Conservation (phyloP, 2,113 vertebrate genomes). For the Hypanus sabinus region DNA sequence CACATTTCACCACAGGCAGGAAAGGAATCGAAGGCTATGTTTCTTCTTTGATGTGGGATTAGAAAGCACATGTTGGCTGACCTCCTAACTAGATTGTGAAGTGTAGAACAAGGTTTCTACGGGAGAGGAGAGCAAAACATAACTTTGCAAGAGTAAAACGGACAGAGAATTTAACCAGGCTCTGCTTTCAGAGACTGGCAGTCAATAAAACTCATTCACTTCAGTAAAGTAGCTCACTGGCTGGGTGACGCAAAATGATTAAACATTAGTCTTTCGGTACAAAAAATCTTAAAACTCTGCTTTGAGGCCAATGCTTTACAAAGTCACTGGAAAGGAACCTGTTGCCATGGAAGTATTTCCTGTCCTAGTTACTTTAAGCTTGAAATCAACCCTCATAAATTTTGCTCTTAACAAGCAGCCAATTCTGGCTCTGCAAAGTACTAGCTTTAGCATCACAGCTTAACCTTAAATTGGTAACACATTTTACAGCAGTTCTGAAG, state of each 20-base stretch:
- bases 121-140: neutral
- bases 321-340: neutral
- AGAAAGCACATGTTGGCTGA: neutral
- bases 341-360: neutral
- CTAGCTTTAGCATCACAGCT: neutral
- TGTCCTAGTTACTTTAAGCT: neutral
- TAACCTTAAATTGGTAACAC: neutral
- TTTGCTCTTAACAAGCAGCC: neutral
- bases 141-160: neutral
- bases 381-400: neutral
- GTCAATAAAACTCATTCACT: neutral
- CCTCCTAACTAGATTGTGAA: neutral
- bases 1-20: neutral
- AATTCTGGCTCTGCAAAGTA: neutral
- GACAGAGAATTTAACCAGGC: neutral
- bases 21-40: neutral
- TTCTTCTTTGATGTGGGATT: neutral
- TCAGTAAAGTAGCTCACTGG: neutral
- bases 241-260: neutral
- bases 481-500: neutral
- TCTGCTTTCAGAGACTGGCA: neutral
- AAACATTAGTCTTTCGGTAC: neutral
- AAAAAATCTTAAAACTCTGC: neutral
- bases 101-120: neutral
- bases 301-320: neutral